A percentile compares a stretch with the other conserved stretches of the same genome.
These are phyloP conservation scores for Phymastichus coffea DNA, from an alignment of 1,140 invertebrate species.

Conservation along the genomic window DNA sequence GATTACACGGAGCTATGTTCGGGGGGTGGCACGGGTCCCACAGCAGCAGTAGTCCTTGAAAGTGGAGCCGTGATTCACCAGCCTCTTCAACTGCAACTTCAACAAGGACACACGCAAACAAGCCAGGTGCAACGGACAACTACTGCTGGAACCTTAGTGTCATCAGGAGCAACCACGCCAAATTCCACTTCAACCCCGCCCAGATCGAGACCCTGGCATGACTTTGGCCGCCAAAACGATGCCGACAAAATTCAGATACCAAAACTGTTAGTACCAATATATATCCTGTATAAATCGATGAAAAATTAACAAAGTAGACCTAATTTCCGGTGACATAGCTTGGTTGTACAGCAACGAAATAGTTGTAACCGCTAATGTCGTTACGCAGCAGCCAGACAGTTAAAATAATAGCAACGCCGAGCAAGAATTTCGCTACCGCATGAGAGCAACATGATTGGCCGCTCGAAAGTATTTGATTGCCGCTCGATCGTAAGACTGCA, in stretches of 20 bases:
- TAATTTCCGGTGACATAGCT: no score
- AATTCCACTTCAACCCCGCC: constrained; percentile 64
- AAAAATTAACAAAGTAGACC: no score
- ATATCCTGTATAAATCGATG: background rate
- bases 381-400: constrained; percentile 3
- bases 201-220: constrained; percentile 83
- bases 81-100: constrained; percentile 50
- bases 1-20: constrained; percentile 85
- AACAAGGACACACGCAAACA: constrained; percentile 41
- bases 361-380: constrained; percentile 9
- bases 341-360: no score
- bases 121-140: constrained; percentile 52
- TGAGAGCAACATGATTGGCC: constrained; percentile 3
- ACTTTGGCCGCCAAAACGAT: constrained; percentile 89
- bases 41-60: constrained; percentile 50
- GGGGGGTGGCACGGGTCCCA: constrained; percentile 56
- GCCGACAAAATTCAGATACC: constrained; percentile 96
- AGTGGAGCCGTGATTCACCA: constrained; percentile 52
- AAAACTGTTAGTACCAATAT: constrained; percentile 82
- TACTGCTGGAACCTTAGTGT: constrained; percentile 47
- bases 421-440: constrained; percentile 17
- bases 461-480: constrained; percentile 8
- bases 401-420: constrained; percentile 18
- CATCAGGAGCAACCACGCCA: constrained; percentile 62
- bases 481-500: constrained; percentile 1